phyloP scores from a whole-genome alignment of 2,113 vertebrate species.

The Archilochus colubris region DNA sequence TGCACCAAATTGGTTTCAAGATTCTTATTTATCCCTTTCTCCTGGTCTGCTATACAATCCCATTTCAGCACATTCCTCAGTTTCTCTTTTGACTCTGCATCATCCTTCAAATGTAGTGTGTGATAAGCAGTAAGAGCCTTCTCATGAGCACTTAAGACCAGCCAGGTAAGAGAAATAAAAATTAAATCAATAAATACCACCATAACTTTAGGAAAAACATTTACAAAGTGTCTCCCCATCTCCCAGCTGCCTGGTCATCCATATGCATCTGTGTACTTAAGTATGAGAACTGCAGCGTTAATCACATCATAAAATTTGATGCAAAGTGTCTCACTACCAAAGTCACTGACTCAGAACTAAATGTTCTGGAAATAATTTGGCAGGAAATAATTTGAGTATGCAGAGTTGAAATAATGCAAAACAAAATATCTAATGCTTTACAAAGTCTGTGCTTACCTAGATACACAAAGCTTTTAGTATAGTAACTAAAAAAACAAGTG shows the following conservation, averaged over 20 bases:
- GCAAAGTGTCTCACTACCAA: background rate
- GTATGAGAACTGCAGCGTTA: background rate
- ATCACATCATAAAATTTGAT: background rate
- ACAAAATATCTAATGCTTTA: background rate
- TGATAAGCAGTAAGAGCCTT: background rate
- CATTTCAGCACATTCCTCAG: background rate
- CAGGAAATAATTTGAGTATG: background rate
- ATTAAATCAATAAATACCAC: background rate
- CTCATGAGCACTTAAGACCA: background rate
- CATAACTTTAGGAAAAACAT: background rate
- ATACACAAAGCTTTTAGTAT: background rate
- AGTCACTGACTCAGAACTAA: background rate
- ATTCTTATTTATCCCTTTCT: background rate
- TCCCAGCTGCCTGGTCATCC: background rate
- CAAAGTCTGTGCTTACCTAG: background rate
- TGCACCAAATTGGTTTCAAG: background rate
- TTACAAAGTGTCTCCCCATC: background rate
- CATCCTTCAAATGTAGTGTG: fast-evolving
- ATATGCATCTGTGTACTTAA: background rate
- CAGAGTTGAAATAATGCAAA: background rate
- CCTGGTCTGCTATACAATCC: background rate
- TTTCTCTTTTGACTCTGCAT: background rate
- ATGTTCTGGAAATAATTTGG: background rate
- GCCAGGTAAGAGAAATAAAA: background rate
- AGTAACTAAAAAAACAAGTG: background rate